Evolutionary conservation across 30 jellyfish, hydroid and myxozoan genomes (phyloP).

Genomic region (Pseudorhiza aurosa): DNA sequence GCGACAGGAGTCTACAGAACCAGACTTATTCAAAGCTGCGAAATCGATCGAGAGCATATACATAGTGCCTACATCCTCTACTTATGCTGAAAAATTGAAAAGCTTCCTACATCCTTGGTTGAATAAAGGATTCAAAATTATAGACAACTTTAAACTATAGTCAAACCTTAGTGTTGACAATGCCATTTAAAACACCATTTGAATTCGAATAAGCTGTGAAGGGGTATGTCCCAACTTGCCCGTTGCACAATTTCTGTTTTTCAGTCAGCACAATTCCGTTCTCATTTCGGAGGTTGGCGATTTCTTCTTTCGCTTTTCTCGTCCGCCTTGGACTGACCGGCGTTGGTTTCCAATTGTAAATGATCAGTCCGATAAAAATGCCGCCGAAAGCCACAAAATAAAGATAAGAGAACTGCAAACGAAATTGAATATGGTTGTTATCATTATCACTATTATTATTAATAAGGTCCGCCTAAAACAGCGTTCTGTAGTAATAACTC

Average conservation of each 20-base stretch:
- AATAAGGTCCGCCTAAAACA: too few species aligned
- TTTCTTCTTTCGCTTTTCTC: conserved; percentile 47
- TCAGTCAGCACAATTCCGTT: background rate
- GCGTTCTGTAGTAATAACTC: too few species aligned
- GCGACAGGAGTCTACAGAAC: too few species aligned
- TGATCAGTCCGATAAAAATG: conserved; percentile 76
- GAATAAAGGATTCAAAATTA: too few species aligned
- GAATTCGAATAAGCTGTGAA: conserved; percentile 4
- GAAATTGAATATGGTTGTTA: too few species aligned
- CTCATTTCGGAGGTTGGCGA: conserved; percentile 7
- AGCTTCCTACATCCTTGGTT: too few species aligned
- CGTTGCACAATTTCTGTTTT: conserved; percentile 20
- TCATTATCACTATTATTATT: too few species aligned
- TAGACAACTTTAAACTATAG: too few species aligned
- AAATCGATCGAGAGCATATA: too few species aligned
- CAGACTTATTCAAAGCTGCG: too few species aligned
- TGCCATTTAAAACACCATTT: conserved; percentile 2
- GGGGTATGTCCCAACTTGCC: conserved; percentile 18
- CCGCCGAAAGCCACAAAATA: conserved; percentile 95
- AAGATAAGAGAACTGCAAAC: conserved; percentile 85
- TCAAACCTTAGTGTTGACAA: conserved; percentile 39
- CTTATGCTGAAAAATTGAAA: too few species aligned
- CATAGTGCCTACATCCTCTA: too few species aligned
- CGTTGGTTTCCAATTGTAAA: conserved; percentile 85
- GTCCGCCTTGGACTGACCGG: conserved; percentile 82